Conservation (phyloP, 2,113 vertebrate genomes). For the Scophthalmus maximus region DNA sequence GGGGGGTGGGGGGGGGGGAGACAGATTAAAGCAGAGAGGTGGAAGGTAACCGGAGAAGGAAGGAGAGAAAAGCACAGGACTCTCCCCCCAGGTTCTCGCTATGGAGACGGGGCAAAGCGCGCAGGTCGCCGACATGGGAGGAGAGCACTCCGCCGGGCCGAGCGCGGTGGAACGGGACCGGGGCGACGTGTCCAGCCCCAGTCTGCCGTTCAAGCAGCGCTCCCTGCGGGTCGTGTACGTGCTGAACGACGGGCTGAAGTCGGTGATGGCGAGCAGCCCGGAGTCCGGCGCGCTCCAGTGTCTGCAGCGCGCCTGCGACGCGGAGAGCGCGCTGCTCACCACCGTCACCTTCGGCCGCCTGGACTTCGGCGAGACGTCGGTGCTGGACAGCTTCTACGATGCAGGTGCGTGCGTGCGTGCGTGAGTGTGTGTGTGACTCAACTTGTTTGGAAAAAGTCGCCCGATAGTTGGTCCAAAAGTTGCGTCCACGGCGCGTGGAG, state of each 20-base stretch:
- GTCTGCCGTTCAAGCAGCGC: slow-evolving; percentile 78
- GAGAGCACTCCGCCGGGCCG: slow-evolving; percentile 70
- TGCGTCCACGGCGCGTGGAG: background rate
- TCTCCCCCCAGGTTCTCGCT: slow-evolving; percentile 15
- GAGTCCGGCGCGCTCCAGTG: slow-evolving; percentile 89
- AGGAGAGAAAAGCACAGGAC: slow-evolving; percentile 9
- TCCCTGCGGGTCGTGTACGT: slow-evolving; percentile 88
- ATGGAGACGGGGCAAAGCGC: slow-evolving; percentile 80
- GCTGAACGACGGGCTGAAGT: slow-evolving; percentile 85
- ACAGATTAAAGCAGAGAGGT: slow-evolving; percentile 41
- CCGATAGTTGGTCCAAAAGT: background rate
- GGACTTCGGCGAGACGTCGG: slow-evolving; percentile 90
- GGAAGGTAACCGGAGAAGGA: slow-evolving; percentile 25
- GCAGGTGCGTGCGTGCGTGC: slow-evolving; percentile 82
- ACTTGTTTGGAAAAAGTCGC: no score
- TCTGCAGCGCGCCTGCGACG: slow-evolving; percentile 89
- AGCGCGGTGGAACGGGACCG: slow-evolving; percentile 56
- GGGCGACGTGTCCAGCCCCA: slow-evolving; percentile 71
- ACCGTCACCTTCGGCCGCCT: slow-evolving; percentile 89
- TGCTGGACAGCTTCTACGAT: slow-evolving; percentile 93
- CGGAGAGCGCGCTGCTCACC: slow-evolving; percentile 88
- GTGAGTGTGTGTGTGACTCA: background rate
- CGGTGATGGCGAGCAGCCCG: slow-evolving; percentile 83
- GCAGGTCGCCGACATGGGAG: slow-evolving; percentile 73
- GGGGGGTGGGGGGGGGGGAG: background rate